Evolutionary conservation across 2,797 vertebrate species (phyloP).

Genomic region (Hybognathus amarus): DNA sequence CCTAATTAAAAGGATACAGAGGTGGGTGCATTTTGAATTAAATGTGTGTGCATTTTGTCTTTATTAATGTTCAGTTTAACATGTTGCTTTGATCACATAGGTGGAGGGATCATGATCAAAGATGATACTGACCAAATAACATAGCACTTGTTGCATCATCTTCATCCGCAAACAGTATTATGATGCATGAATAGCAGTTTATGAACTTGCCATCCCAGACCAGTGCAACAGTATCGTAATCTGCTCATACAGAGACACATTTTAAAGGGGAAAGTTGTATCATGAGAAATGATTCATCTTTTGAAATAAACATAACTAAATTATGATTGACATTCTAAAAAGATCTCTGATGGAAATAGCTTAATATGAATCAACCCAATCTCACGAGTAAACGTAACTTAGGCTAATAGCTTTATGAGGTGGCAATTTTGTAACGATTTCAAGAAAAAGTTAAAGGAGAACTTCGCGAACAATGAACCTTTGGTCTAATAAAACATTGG

Average conservation of each 20-base stretch:
- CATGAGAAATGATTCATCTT: neutral
- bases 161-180: neutral
- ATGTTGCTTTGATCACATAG: slow-evolving; percentile 1
- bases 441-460: neutral
- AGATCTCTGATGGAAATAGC: neutral
- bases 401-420: neutral
- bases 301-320: neutral
- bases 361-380: neutral
- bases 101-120: neutral
- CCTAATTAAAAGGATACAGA: neutral
- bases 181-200: slow-evolving; percentile 47
- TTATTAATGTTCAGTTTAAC: neutral
- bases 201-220: slow-evolving; percentile 49
- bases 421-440: neutral
- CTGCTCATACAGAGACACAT: slow-evolving; percentile 1
- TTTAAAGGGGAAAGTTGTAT: neutral
- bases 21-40: neutral
- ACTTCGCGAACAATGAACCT: too few species aligned
- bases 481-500: too few species aligned
- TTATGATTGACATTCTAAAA: neutral
- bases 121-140: slow-evolving; percentile 51
- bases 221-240: neutral
- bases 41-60: neutral
- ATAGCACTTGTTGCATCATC: neutral
- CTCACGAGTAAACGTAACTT: neutral